A percentile compares a stretch with the other conserved stretches of the same genome.
Conservation (phyloP, 2,888 invertebrate species). For the Tetropium fuscum region DNA sequence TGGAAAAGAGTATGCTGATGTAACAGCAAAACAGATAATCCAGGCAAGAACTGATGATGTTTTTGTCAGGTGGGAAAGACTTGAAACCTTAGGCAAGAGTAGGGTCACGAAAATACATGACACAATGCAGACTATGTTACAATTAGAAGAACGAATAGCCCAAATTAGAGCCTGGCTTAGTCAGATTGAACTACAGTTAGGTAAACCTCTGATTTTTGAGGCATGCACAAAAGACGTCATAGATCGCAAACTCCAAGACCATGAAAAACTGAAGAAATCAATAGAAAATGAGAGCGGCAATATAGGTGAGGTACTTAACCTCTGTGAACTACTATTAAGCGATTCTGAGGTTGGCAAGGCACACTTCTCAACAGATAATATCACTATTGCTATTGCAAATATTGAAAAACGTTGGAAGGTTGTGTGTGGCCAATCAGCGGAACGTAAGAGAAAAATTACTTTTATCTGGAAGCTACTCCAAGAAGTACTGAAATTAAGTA, state of each 20-base stretch:
- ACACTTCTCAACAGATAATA: constrained; percentile 77
- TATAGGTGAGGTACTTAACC: constrained; percentile 82
- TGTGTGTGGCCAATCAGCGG: constrained; percentile 79
- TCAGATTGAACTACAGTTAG: constrained; percentile 77
- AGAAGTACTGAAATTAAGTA: constrained; percentile 70
- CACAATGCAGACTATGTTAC: constrained; percentile 76
- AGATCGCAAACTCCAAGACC: constrained; percentile 77
- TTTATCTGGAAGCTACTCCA: constrained; percentile 72
- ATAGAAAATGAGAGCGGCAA: constrained; percentile 84
- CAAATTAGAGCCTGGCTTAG: constrained; percentile 80
- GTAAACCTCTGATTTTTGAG: constrained; percentile 77
- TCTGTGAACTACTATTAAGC: constrained; percentile 81
- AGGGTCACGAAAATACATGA: constrained; percentile 80
- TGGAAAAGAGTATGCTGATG: constrained; percentile 73
- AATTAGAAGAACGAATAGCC: constrained; percentile 78
- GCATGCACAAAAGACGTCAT: constrained; percentile 74
- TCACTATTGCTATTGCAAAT: constrained; percentile 76
- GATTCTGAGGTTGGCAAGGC: constrained; percentile 80
- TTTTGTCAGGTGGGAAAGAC: constrained; percentile 79
- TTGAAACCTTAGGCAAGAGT: constrained; percentile 76
- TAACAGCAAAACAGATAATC: constrained; percentile 71
- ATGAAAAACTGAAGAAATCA: constrained; percentile 79
- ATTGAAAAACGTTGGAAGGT: constrained; percentile 85
- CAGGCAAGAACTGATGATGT: constrained; percentile 71
- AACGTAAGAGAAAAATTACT: constrained; percentile 76